Percentiles rank a stretch among this genome's conserved stretches.
Evolutionary conservation across 1,140 invertebrate species (phyloP).

Genomic region (Pomacea maculata): DNA sequence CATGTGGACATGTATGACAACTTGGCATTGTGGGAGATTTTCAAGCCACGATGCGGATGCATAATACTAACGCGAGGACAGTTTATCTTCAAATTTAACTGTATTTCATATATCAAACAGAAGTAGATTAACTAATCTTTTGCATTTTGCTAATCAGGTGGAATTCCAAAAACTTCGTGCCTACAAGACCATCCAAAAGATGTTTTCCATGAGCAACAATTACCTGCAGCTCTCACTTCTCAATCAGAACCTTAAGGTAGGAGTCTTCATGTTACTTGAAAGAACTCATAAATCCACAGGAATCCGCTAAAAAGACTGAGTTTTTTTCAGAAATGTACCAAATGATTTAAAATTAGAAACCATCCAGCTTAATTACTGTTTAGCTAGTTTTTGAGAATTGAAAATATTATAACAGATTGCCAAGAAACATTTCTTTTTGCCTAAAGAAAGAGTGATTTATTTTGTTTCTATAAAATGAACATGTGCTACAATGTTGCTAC

Average conservation of each 20-base stretch:
- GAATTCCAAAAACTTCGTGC: not conserved
- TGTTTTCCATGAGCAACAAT: slow-evolving; percentile 17
- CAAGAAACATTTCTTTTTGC: not conserved
- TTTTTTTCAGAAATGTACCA: not conserved
- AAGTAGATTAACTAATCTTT: not conserved
- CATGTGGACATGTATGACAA: too few species aligned
- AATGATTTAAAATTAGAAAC: not conserved
- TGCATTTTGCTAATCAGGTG: not conserved
- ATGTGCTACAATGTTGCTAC: too few species aligned
- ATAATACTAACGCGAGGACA: too few species aligned
- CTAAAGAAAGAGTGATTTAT: not conserved
- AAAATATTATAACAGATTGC: not conserved
- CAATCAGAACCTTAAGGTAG: not conserved
- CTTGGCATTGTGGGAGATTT: too few species aligned
- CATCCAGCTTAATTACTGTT: not conserved
- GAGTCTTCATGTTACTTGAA: not conserved
- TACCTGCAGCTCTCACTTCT: slow-evolving; percentile 16
- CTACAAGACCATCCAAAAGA: slow-evolving; percentile 5
- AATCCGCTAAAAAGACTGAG: not conserved
- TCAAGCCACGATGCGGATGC: too few species aligned
- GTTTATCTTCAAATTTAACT: too few species aligned
- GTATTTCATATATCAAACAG: too few species aligned
- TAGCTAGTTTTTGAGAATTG: not conserved
- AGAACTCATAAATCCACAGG: not conserved
- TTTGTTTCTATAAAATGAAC: too few species aligned